phyloP scores from a whole-genome alignment of 2,797 vertebrate genomes.

The Helarctos malayanus region DNA sequence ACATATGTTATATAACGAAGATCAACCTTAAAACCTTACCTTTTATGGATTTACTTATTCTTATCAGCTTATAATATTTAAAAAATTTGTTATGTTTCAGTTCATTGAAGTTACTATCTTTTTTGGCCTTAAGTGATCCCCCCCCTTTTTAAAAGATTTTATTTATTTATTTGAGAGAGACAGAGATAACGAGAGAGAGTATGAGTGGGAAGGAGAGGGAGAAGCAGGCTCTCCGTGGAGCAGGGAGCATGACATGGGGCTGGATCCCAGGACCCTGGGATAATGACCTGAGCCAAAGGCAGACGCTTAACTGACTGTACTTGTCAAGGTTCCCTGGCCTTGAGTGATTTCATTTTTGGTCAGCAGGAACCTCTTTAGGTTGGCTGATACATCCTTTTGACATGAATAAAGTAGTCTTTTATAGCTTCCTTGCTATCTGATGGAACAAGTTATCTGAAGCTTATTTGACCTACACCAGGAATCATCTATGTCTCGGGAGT shows the following conservation, averaged over 20 bases:
- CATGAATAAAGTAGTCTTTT: not conserved
- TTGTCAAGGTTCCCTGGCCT: not conserved
- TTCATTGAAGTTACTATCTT: not conserved
- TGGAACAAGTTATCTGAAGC: not conserved
- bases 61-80: not conserved
- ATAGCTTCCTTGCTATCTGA: not conserved
- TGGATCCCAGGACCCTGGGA: not conserved
- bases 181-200: too few relatives aligned
- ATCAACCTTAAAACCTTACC: slow-evolving; percentile 19
- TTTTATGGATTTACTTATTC: not conserved
- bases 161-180: not conserved
- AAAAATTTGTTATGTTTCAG: not conserved
- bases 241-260: not conserved
- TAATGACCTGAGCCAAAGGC: not conserved
- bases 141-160: not conserved
- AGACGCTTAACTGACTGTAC: not conserved
- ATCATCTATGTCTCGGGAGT: not conserved
- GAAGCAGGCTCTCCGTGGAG: not conserved
- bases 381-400: not conserved
- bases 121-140: not conserved
- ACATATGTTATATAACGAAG: not conserved
- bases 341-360: not conserved
- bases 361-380: not conserved
- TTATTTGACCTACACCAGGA: not conserved
- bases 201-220: not conserved